Base-by-base conservation (phyloP, 2,888 invertebrate genomes). In the Sepiola atlantica region DNA sequence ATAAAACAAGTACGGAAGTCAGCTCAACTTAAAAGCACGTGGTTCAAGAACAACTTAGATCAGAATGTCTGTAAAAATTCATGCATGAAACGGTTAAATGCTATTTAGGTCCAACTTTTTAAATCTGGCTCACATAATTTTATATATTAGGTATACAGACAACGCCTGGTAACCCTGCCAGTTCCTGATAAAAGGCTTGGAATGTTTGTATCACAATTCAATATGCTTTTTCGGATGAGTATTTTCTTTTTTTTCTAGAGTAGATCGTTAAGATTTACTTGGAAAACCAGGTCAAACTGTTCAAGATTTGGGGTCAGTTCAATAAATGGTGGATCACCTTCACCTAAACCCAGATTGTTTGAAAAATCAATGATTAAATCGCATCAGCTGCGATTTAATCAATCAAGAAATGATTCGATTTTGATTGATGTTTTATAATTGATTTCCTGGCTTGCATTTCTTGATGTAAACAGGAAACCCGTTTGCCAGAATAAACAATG, bases 391-490 rank as follows among this genome's bases (percentile, higher is more conserved):
- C 10, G 24, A 61, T 10, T 61, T 8, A 77, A 77, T 77, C 77
- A 77, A n/a, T 61, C 61, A 61, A 61, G 61, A 61, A 61, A 61
- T 45, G 61, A 61, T 21, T 21, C n/a, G 77, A 77, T 77, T 45
- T 77, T 77, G 77, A 77, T n/a, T 77, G 77, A 77, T n/a, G 77
- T n/a, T 77, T n/a, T 77, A n/a, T 16, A 77, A 77, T n/a, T 77
- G n/a, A 77, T 77, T 77, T 77, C 77, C 77, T 77, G 77, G 28
- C 77, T 77, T 77, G 77, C 28, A 77, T 77, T 77, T 28, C n/a
- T 77, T 77, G 28, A 10, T n/a, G 77, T n/a, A 77, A n/a, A n/a
- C 77, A 28, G 77, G 77, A 77, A n/a, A 77, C n/a, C 10, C 77
- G 14, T 14, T 77, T n/a, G 8, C n/a, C 14, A n/a, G n/a, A 77